These are phyloP conservation scores for Diplolepis rosae DNA, from an alignment of 2,888 invertebrate genomes.

Conservation along the genomic window DNA sequence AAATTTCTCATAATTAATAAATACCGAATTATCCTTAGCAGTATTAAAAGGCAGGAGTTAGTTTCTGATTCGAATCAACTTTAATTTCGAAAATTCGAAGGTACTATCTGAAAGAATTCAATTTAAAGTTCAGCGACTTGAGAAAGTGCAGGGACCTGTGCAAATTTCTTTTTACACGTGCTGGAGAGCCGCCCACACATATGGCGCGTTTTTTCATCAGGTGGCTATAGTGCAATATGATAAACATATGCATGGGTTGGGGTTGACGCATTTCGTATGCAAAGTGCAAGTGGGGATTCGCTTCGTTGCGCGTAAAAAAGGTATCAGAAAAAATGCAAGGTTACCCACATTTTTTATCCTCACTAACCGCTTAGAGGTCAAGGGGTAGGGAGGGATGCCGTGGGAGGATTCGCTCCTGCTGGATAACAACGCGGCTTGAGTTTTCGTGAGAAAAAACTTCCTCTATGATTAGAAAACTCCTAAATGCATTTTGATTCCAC, in stretches of 20 bases:
- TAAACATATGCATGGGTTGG: conserved; percentile 55
- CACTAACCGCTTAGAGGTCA: not conserved
- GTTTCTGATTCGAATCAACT: not conserved
- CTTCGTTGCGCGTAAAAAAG: conserved; percentile 46
- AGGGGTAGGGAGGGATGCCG: not conserved
- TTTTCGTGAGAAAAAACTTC: not conserved
- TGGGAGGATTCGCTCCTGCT: conserved; percentile 36
- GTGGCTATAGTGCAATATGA: conserved; percentile 55
- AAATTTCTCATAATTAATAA: too few species aligned
- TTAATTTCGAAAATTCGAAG: not conserved
- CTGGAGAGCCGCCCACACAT: conserved; percentile 48
- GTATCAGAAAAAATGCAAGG: conserved; percentile 66
- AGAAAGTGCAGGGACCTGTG: conserved; percentile 28
- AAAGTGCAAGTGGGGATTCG: conserved; percentile 55
- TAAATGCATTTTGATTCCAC: too few species aligned
- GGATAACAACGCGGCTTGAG: conserved; percentile 34
- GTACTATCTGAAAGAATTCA: not conserved
- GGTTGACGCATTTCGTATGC: conserved; percentile 61
- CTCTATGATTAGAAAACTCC: not conserved
- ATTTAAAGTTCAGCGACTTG: conserved; percentile 29
- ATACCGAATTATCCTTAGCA: too few species aligned
- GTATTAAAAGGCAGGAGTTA: not conserved
- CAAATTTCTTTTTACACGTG: conserved; percentile 40
- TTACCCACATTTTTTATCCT: conserved; percentile 64
- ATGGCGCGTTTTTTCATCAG: conserved; percentile 51